Evolutionary conservation across 2,113 vertebrate species (phyloP), one percentile per base, ranked within the genome.

Genomic region (Tor tambroides): DNA sequence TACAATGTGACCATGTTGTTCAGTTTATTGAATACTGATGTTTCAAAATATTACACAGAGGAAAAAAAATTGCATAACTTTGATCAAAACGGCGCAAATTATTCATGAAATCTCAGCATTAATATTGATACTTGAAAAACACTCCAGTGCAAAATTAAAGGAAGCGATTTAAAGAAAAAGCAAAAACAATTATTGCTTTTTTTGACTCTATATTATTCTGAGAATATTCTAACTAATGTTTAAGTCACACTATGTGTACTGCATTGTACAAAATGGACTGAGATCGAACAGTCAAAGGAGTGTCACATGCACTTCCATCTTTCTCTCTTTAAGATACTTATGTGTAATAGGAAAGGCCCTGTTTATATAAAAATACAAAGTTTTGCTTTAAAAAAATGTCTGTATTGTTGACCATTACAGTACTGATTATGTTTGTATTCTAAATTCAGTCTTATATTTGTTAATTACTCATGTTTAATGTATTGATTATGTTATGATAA

Each of bases 1-100:
- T 85, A 92, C 91, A 90, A 71, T 75, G 87, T 86, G 35, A 63
- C 12, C 61, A 84, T 30, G 32, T 86, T 89, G 83, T 89, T 86
- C 75, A 49, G 49, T 90, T 90, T 90, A 90, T 86, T 88, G 54
- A 91, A 75, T 80, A 89, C 83, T 90, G 83, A 89, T 85, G 38
- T 86, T 90, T 84, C 23, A 91, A 88, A 92, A 65, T 87, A 89
- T 92, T 92, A 91, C 90, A 93, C 90, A 87, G 76, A 78, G 83
- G 32, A 83, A 80, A 82, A 83, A 75, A 49, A 51, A 63, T 83
- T 85, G 35, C 84, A 83, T 89, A 80, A 80, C 65, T 49, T 75
- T 67, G 86, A 91, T 84, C 82, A 71, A 90, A 87, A 65, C 51
- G 61, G 85, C 56, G 10, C 19, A 87, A 69, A 51, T 81, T 74